Evolutionary conservation across 2,888 invertebrate genomes (phyloP).

Genomic region (Scaeva pyrastri): DNA sequence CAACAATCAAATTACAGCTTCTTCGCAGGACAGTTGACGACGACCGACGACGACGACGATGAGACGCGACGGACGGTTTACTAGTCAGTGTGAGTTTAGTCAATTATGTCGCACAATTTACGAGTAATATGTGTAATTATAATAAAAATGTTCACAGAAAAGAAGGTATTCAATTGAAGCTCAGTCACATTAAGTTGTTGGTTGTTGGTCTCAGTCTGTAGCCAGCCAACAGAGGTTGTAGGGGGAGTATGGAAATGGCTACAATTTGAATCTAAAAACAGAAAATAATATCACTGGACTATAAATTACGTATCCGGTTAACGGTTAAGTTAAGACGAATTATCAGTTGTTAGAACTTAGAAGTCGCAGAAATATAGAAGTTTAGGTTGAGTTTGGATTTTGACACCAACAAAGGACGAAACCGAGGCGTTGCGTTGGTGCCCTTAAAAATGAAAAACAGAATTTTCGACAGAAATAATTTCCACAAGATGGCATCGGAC

Average conservation of each 20-base stretch:
- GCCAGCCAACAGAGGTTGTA: background rate
- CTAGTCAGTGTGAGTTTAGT: slow-evolving; percentile 1
- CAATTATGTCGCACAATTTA: slow-evolving; percentile 73
- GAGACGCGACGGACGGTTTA: too few relatives aligned
- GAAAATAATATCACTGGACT: background rate
- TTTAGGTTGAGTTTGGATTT: too few relatives aligned
- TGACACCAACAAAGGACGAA: too few relatives aligned
- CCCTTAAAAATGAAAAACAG: too few relatives aligned
- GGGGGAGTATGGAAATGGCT: background rate
- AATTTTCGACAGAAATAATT: too few relatives aligned
- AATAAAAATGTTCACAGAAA: slow-evolving; percentile 19
- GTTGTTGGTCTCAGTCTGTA: background rate
- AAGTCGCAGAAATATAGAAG: too few relatives aligned
- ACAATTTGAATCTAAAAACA: slow-evolving; percentile 3
- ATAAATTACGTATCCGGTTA: too few relatives aligned
- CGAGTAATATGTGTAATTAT: slow-evolving; percentile 73
- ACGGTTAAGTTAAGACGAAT: too few relatives aligned
- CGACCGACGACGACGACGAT: too few relatives aligned
- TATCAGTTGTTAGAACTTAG: too few relatives aligned
- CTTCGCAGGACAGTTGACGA: slow-evolving; percentile 37
- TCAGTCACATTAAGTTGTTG: background rate
- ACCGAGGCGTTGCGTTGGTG: too few relatives aligned
- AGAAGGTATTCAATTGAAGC: slow-evolving; percentile 19
- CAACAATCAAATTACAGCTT: slow-evolving; percentile 55
- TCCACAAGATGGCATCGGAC: too few relatives aligned